Percentiles rank a stretch among this genome's conserved stretches.
Conservation (phyloP, 2,888 invertebrate genomes). For the Cryptosula pallasiana region DNA sequence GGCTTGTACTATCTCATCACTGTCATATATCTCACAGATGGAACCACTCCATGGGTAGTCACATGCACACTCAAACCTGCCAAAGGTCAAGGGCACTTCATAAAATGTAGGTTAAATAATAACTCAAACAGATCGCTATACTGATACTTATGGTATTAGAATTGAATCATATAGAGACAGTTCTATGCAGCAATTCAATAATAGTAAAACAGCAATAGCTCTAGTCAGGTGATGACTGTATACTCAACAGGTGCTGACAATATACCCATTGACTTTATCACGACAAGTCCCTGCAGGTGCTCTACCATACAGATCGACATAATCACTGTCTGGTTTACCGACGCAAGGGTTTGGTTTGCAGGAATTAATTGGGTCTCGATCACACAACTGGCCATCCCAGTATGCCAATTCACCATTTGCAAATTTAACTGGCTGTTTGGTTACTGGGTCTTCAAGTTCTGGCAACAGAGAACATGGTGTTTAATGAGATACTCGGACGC, state of each 20-base stretch:
- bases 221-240: too few species aligned
- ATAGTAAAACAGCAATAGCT: too few species aligned
- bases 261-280: neutral
- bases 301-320: neutral
- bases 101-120: too few species aligned
- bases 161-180: too few species aligned
- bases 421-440: neutral
- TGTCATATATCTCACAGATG: neutral
- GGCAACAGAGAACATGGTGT: too few species aligned
- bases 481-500: too few species aligned
- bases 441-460: neutral
- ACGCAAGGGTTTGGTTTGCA: neutral
- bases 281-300: neutral
- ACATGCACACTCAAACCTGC: conserved; percentile 5
- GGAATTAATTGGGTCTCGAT: conserved; percentile 10
- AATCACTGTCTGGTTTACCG: neutral
- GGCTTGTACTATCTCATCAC: conserved; percentile 6
- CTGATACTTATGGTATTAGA: too few species aligned
- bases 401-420: neutral
- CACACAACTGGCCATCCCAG: conserved; percentile 3
- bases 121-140: too few species aligned
- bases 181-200: too few species aligned
- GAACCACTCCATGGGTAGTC: conserved; percentile 21
- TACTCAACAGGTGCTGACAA: too few species aligned
- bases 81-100: too few species aligned